Evolutionary conservation across 1,140 invertebrate species (phyloP).

Genomic region (Zaprionus inermis): DNA sequence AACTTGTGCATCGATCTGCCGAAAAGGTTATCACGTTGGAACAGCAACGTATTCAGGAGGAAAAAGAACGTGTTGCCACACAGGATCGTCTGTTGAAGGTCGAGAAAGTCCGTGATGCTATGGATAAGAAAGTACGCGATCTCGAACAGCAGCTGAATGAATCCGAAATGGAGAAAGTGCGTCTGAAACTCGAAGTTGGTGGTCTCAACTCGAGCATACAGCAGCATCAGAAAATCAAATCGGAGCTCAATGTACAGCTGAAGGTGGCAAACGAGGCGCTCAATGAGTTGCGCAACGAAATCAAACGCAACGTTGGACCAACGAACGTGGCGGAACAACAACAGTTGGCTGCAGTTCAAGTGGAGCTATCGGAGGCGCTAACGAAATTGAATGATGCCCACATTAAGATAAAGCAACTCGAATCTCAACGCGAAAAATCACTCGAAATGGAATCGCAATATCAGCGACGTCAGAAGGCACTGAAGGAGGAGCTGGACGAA

Average conservation of each 20-base stretch:
- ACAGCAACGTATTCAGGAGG: slow-evolving; percentile 8
- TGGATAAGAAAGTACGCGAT: slow-evolving; percentile 11
- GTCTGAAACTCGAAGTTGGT: slow-evolving; percentile 55
- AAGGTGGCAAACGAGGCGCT: not conserved
- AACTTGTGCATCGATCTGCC: slow-evolving; percentile 21
- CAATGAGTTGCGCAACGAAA: not conserved
- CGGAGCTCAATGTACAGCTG: slow-evolving; percentile 9
- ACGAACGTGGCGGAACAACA: not conserved
- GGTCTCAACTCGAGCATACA: slow-evolving; percentile 49
- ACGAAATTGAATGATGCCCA: slow-evolving; percentile 25
- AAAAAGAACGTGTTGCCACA: not conserved
- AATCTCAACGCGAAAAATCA: slow-evolving; percentile 6
- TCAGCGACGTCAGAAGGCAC: not conserved
- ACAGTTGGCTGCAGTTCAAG: slow-evolving; percentile 1
- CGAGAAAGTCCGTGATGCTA: slow-evolving; percentile 22
- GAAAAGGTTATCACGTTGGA: slow-evolving; percentile 19
- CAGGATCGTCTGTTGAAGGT: slow-evolving; percentile 18
- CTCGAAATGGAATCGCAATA: slow-evolving; percentile 2
- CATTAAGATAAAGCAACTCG: slow-evolving; percentile 26
- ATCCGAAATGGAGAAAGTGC: slow-evolving; percentile 38
- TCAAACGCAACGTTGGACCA: not conserved
- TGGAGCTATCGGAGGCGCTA: not conserved
- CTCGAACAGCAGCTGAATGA: slow-evolving; percentile 11
- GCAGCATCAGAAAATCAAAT: slow-evolving; percentile 5
- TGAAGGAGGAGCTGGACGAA: slow-evolving; percentile 24